phyloP scores from a whole-genome alignment of 1,140 invertebrate species.

The Brachionus manjavacas region DNA sequence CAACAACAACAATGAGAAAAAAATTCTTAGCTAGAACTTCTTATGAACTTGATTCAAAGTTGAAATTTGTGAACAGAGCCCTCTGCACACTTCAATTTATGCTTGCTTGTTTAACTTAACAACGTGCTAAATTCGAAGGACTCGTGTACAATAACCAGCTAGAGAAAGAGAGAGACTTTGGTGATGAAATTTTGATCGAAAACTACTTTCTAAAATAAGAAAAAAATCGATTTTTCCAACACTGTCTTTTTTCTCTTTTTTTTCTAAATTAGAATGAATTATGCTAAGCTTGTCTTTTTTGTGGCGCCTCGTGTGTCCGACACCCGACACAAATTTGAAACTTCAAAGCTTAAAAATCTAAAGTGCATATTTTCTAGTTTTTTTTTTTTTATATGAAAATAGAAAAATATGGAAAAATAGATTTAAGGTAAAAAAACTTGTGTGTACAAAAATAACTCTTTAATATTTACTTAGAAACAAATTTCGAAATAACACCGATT shows the following conservation, averaged over 20 bases:
- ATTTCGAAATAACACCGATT: neutral
- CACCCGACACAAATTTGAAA: neutral
- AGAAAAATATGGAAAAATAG: neutral
- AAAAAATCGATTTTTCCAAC: neutral
- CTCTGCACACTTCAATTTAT: neutral
- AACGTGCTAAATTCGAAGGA: neutral
- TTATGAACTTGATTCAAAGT: neutral
- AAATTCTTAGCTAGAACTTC: no score
- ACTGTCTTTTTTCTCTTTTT: neutral
- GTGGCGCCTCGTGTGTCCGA: neutral
- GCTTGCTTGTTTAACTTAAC: neutral
- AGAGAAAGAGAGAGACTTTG: neutral
- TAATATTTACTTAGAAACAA: slow-evolving; percentile 36
- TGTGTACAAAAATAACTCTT: neutral
- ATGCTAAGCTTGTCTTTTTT: neutral
- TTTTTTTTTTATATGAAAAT: neutral
- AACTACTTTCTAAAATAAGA: neutral
- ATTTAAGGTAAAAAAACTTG: neutral
- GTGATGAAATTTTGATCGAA: slow-evolving; percentile 32
- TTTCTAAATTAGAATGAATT: neutral
- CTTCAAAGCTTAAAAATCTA: neutral
- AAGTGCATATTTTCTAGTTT: neutral
- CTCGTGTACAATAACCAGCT: neutral
- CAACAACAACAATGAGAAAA: no score
- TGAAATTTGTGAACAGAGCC: neutral